phyloP scores from a whole-genome alignment of 2,113 vertebrate species.

The Mystacornis crossleyi region DNA sequence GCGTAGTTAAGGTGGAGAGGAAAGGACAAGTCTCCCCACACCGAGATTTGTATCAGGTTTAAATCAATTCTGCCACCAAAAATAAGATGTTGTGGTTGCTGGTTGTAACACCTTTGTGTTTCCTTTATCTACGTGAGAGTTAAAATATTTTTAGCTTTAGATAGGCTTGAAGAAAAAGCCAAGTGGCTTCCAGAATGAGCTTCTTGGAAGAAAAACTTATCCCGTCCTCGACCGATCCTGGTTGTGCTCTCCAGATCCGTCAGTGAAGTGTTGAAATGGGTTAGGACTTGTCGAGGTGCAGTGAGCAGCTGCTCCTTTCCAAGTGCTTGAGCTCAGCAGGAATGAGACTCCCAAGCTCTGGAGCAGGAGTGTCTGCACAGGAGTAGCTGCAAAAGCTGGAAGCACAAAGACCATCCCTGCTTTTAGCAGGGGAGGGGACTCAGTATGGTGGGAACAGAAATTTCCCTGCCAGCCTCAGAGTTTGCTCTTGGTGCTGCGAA shows the following conservation, averaged over 20 bases:
- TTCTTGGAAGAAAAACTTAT: background rate
- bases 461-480: background rate
- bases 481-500: background rate
- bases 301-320: background rate
- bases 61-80: background rate
- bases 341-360: background rate
- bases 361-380: background rate
- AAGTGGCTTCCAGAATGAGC: background rate
- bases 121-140: background rate
- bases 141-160: background rate
- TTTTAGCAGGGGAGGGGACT: background rate
- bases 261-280: background rate
- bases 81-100: background rate
- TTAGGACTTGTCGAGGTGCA: background rate
- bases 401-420: background rate
- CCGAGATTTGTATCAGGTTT: background rate
- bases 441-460: background rate
- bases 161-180: background rate
- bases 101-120: background rate
- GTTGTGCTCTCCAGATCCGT: accelerated
- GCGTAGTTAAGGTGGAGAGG: background rate
- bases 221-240: accelerated
- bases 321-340: background rate
- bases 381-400: background rate
- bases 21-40: background rate